Evolutionary conservation across 2,113 vertebrate genomes (phyloP).

Genomic region (Platichthys flesus): DNA sequence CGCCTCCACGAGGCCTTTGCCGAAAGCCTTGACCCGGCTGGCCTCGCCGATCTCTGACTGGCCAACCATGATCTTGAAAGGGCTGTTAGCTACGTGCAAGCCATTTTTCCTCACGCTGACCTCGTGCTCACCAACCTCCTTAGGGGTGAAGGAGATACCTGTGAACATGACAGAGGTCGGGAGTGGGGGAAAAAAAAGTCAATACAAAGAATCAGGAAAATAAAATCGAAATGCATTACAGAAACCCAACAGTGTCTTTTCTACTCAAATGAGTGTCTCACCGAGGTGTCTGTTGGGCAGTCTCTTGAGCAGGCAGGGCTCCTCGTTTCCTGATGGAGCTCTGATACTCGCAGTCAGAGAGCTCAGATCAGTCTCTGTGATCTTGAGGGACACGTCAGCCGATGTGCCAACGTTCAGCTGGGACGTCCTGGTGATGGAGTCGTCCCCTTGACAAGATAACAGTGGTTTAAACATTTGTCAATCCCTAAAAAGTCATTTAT

Average conservation of each 20-base stretch:
- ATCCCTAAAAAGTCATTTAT: not conserved
- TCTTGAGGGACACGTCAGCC: conserved; percentile 96
- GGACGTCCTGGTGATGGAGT: conserved; percentile 91
- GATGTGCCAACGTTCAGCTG: conserved; percentile 95
- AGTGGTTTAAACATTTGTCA: conserved; percentile 21
- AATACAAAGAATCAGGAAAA: not conserved
- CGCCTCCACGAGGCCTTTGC: conserved; percentile 89
- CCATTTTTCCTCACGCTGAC: conserved; percentile 93
- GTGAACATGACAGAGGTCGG: not conserved
- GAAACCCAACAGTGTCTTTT: not conserved
- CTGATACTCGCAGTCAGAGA: conserved; percentile 92
- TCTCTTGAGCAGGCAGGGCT: conserved; percentile 94
- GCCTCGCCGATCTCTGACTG: conserved; percentile 94
- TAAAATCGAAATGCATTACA: conserved; percentile 4
- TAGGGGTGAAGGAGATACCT: conserved; percentile 99
- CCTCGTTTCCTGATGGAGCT: conserved; percentile 93
- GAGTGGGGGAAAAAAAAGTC: not conserved
- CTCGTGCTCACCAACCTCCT: conserved; percentile 96
- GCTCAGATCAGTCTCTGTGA: conserved; percentile 94
- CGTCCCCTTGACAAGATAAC: conserved; percentile 85
- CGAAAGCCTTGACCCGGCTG: conserved; percentile 92
- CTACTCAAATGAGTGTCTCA: conserved; percentile 63
- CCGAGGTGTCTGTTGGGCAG: conserved; percentile 96
- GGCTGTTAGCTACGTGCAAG: conserved; percentile 95
- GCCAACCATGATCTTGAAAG: conserved; percentile 98